Evolutionary conservation across 2,797 vertebrate genomes (phyloP), one percentile per base, ranked within the genome.

Genomic region (Stomatorhinus walkeri): DNA sequence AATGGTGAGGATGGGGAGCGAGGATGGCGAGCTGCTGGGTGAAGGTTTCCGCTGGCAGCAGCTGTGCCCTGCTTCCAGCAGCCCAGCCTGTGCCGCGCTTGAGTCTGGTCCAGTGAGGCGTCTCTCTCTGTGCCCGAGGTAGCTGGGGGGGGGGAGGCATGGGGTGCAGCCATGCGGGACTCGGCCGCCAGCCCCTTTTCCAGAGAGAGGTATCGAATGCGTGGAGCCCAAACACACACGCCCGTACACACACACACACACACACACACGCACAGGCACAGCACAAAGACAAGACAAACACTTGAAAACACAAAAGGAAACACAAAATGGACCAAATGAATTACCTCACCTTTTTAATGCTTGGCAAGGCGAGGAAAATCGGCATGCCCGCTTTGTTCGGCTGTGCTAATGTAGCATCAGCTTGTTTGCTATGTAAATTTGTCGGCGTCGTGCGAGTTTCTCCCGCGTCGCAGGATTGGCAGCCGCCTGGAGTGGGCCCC

Each of bases 41-140:
- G 46, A 61, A 51, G 49, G 79, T 61, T 49, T 54, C 51, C 19
- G 64, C 87, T 86, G 87, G 90, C 88, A 88, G 76, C 19, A 10
- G 48, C 54, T 14, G 86, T 72, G 49, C 54, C 87, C 89, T 88
- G 84, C 72, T 24, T 79, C 10, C 88, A 86, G 51, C 90, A 36
- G 81, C 72, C 32, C 19, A 54, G 86, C 40, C 87, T 86, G 88
- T 22, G 79, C 64, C 61, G 46, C 52, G 89, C 86, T 87, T 90
- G 90, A 91, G 72, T 52, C 6, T 14, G 16, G 48, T 89, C 90
- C 90, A 90, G 90, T 22, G 88, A 79, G 89, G 49, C 48, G 54
- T 87, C 68, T 87, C 85, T 88, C 32, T 89, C 36, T 48, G 52
- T 86, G 89, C 88, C 88, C 49, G 46, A 40, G 84, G 89, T 87